Conservation (phyloP, 1,140 invertebrate species). For the Habropoda laboriosa region DNA sequence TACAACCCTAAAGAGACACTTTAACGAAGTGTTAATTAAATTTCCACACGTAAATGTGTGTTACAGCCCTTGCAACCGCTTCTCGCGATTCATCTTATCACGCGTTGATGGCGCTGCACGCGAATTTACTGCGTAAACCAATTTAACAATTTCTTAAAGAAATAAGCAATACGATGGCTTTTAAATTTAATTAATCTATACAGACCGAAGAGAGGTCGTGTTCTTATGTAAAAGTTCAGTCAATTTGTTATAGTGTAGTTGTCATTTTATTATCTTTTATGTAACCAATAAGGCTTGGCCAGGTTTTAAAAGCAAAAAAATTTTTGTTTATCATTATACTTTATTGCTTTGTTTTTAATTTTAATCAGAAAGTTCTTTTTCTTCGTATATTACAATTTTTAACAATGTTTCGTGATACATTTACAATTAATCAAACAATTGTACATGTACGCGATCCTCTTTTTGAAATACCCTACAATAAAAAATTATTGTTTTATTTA, state of each 20-base stretch:
- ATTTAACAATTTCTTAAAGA: slow-evolving; percentile 30
- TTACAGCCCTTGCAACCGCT: slow-evolving; percentile 52
- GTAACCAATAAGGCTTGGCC: slow-evolving; percentile 1
- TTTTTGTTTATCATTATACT: not conserved
- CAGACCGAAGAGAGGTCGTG: not conserved
- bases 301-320: not conserved
- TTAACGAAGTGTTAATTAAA: slow-evolving; percentile 59
- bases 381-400: no score
- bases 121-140: slow-evolving; percentile 44
- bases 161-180: not conserved
- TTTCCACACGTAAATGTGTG: slow-evolving; percentile 60
- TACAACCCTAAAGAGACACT: slow-evolving; percentile 41
- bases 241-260: not conserved
- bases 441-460: not conserved
- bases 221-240: not conserved
- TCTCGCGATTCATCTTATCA: slow-evolving; percentile 65
- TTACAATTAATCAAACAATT: not conserved
- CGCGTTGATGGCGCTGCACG: slow-evolving; percentile 61
- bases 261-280: not conserved
- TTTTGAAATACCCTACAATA: not conserved
- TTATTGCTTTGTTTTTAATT: not conserved
- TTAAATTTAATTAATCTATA: slow-evolving; percentile 19
- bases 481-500: not conserved
- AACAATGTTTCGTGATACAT: not conserved
- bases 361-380: not conserved